Conservation (phyloP, 2,888 invertebrate species). For the Acronicta aceris region DNA sequence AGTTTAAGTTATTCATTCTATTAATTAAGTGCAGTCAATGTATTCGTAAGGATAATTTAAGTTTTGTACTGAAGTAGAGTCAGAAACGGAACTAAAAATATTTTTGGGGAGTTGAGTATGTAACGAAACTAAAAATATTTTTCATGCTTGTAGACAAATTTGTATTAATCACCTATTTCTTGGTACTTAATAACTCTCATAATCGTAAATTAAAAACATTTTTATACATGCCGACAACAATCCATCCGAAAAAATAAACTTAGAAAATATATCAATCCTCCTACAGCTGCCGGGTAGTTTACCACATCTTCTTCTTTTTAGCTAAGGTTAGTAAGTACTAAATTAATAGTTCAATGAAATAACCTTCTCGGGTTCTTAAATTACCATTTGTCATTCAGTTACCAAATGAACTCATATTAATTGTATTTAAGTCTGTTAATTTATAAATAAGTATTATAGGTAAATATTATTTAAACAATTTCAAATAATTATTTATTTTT, state of each 20-base stretch:
- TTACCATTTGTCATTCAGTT: slow-evolving; percentile 54
- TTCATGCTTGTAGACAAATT: neutral
- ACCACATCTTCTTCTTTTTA: neutral
- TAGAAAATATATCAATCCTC: too few relatives aligned
- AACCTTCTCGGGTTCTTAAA: slow-evolving; percentile 11
- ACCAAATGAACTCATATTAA: slow-evolving; percentile 54
- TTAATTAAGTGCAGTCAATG: slow-evolving; percentile 27
- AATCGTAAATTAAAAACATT: neutral
- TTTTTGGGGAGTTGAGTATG: neutral
- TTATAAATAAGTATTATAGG: slow-evolving; percentile 7
- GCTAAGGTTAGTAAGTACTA: neutral
- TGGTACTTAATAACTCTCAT: too few relatives aligned
- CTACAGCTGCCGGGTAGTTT: too few relatives aligned
- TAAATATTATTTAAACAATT: slow-evolving; percentile 25
- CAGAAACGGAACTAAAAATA: neutral
- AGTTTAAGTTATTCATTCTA: slow-evolving; percentile 38
- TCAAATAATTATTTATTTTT: slow-evolving; percentile 41
- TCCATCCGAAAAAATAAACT: neutral
- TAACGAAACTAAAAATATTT: neutral
- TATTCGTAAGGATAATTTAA: slow-evolving; percentile 15
- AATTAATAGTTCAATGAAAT: slow-evolving; percentile 1
- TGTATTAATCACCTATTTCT: neutral
- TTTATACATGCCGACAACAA: neutral
- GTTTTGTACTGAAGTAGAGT: slow-evolving; percentile 1
- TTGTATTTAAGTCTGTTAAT: slow-evolving; percentile 21